These are phyloP conservation scores for Vombatus ursinus DNA, from an alignment of 2,113 vertebrate genomes.

Conservation along the genomic window DNA sequence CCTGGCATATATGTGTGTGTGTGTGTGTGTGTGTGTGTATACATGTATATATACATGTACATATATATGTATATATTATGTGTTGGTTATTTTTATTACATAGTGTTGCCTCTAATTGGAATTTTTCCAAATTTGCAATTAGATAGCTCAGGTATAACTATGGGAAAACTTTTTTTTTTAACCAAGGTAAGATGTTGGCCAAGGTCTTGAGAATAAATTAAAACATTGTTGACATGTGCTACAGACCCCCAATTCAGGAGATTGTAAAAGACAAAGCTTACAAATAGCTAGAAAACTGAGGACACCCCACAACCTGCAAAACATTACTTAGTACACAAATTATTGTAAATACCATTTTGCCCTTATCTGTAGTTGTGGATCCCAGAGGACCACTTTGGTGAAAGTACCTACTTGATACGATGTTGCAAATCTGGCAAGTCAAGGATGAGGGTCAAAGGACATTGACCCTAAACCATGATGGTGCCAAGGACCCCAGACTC, in stretches of 20 bases:
- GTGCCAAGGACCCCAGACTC: background rate
- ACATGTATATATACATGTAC: no score
- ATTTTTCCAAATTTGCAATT: background rate
- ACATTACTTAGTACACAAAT: background rate
- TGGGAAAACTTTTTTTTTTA: background rate
- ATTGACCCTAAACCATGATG: background rate
- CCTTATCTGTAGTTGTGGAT: background rate
- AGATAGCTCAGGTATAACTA: background rate
- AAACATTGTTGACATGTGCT: background rate
- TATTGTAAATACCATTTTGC: background rate
- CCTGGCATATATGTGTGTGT: background rate
- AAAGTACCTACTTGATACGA: background rate
- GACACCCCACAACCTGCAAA: background rate
- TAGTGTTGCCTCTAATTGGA: background rate
- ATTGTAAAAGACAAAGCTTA: background rate
- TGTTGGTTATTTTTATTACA: background rate
- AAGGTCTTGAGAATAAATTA: background rate
- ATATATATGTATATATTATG: no score
- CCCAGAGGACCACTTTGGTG: background rate
- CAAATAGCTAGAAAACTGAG: background rate
- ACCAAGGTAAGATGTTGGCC: background rate
- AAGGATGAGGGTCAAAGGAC: background rate
- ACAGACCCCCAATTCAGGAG: background rate
- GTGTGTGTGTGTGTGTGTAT: background rate
- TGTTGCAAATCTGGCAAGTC: background rate